Percentiles rank a stretch among this genome's conserved stretches.
These are phyloP conservation scores for Ascidia mentula DNA, from an alignment of 23 tunicate genomes.

Conservation along the genomic window DNA sequence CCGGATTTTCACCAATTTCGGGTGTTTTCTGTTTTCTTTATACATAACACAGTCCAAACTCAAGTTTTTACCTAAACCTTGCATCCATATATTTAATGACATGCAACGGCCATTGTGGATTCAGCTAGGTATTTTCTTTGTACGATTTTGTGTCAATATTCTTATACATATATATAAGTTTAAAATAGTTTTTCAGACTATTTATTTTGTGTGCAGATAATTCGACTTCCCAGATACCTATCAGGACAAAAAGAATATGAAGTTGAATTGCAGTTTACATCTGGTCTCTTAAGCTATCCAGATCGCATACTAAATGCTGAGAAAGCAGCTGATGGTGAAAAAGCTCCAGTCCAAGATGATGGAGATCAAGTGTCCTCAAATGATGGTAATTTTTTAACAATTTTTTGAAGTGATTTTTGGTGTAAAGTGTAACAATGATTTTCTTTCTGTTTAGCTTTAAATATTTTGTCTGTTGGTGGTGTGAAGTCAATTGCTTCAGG, in stretches of 20 bases:
- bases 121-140: too few relatives aligned
- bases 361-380: slow-evolving; percentile 19
- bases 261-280: slow-evolving; percentile 91
- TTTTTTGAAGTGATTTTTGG: not conserved
- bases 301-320: slow-evolving; percentile 74
- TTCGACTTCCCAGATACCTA: slow-evolving; percentile 78
- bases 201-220: slow-evolving; percentile 39
- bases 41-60: too few relatives aligned
- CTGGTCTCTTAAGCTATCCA: slow-evolving; percentile 79
- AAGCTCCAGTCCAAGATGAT: slow-evolving; percentile 48
- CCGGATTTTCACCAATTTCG: too few relatives aligned
- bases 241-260: slow-evolving; percentile 98
- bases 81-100: too few relatives aligned
- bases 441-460: too few relatives aligned
- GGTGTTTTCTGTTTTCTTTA: too few relatives aligned
- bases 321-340: slow-evolving; percentile 89
- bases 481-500: too few relatives aligned
- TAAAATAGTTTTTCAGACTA: not conserved
- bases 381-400: not conserved
- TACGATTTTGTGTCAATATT: too few relatives aligned
- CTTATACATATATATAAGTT: too few relatives aligned
- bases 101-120: too few relatives aligned
- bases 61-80: too few relatives aligned
- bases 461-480: too few relatives aligned
- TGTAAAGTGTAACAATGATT: not conserved